Percentiles rank a stretch among this genome's conserved stretches.
Conservation (phyloP, 2,113 vertebrate genomes). For the Pterocles gutturalis region DNA sequence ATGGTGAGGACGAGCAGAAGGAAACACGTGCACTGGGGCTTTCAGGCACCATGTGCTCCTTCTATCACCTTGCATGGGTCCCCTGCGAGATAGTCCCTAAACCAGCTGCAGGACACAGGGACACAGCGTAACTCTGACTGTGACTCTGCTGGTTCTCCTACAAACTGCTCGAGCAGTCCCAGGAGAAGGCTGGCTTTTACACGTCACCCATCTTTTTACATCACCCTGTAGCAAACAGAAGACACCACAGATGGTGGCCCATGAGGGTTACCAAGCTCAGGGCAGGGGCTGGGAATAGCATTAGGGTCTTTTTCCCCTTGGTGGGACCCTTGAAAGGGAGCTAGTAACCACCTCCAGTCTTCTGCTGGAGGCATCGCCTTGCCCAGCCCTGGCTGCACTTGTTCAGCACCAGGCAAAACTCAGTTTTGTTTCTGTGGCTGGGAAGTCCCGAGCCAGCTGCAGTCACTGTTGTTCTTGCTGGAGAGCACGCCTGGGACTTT, state of each 20-base stretch:
- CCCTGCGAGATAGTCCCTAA: neutral
- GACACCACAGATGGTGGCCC: neutral
- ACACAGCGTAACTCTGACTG: neutral
- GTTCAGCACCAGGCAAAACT: neutral
- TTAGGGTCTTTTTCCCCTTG: neutral
- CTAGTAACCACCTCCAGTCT: neutral
- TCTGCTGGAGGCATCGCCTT: neutral
- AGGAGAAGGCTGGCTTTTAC: neutral
- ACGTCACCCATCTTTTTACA: neutral
- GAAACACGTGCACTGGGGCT: neutral
- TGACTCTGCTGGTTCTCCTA: neutral
- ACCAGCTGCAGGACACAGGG: neutral
- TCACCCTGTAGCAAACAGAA: neutral
- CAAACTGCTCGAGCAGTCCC: neutral
- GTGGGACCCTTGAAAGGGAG: neutral
- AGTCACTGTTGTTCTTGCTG: neutral
- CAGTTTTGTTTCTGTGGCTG: neutral
- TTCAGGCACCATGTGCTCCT: neutral
- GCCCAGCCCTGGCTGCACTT: neutral
- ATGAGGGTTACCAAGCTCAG: neutral
- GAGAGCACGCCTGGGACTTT: neutral
- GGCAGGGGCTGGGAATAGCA: neutral
- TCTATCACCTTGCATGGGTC: neutral
- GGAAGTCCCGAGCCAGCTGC: neutral
- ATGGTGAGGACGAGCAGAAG: neutral